Evolutionary conservation across 2,113 vertebrate genomes (phyloP).

Genomic region (Triplophysa dalaica): DNA sequence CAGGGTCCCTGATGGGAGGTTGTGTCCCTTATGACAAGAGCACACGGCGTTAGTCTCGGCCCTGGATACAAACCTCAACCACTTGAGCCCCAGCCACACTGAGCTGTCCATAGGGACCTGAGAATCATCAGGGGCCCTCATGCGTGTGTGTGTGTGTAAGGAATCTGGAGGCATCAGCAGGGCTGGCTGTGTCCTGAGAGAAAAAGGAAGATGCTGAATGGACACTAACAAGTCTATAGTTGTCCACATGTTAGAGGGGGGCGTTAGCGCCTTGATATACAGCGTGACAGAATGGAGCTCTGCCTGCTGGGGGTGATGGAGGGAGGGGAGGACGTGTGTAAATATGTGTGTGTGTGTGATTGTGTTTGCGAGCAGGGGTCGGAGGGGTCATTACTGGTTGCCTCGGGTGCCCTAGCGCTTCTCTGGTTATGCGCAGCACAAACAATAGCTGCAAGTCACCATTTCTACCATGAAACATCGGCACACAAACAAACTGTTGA

Average conservation of each 20-base stretch:
- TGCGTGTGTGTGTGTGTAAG: constrained; percentile 11
- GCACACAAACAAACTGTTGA: not conserved
- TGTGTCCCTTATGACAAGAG: constrained; percentile 19
- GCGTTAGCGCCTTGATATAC: constrained; percentile 37
- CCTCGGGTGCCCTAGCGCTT: constrained; percentile 47
- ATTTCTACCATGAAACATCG: not conserved
- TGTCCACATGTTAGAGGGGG: constrained; percentile 41
- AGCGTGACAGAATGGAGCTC: constrained; percentile 60
- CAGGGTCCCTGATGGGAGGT: not conserved
- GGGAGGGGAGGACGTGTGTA: constrained; percentile 10
- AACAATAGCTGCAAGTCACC: constrained; percentile 39
- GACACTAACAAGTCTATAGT: constrained; percentile 35
- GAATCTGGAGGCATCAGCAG: constrained; percentile 42
- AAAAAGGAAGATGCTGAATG: constrained; percentile 30
- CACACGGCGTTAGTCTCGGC: not conserved
- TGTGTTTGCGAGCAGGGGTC: constrained; percentile 27
- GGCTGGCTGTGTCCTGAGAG: constrained; percentile 20
- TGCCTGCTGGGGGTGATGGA: constrained; percentile 45
- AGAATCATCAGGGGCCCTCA: not conserved
- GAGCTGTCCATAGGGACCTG: constrained; percentile 12
- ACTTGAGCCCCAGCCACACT: not conserved
- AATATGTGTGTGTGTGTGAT: constrained; percentile 30
- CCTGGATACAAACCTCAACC: constrained; percentile 18
- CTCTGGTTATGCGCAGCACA: constrained; percentile 40
- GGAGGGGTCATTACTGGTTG: constrained; percentile 28